Base-by-base conservation (phyloP, 2,113 vertebrate species). In the Pterocles gutturalis region DNA sequence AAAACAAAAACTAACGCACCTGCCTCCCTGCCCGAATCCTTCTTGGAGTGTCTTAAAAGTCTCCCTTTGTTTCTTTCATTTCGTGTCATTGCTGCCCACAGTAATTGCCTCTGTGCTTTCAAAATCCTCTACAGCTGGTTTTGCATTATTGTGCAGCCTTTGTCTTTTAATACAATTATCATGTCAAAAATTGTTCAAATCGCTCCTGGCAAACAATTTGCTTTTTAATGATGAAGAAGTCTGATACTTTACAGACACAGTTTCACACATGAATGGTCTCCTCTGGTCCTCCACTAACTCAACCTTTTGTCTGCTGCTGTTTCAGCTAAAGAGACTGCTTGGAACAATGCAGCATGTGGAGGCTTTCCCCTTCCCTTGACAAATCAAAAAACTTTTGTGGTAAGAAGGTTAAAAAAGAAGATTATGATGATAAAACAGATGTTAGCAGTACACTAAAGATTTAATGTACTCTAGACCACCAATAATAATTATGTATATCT, bases 341-440 rank as follows among this genome's bases (percentile, higher is more conserved):
- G 41, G 66, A 79, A 69, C 3, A 9, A 11, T 10, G 22, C 15
- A 67, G 16, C 20, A 61, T 1, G 0, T 22, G 55, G n/a, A 88
- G 34, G 31, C 17, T 89, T 93, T 66, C 61, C 28, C 6, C 21
- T 89, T 87, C 85, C 38, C 20, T 78, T 90, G 46, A 87, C 33
- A 75, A 94, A 81, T 45, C 38, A 89, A 86, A 82, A 71, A 61
- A 53, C 17, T 61, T 33, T 45, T 87, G 48, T 28, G 19, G 29
- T 58, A 86, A 73, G 58, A 83, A 83, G 62, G 90, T 83, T 91
- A 21, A 87, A 96, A 87, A 87, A 92, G 28, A 78, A 53, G 41
- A 29, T 5, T 17, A 65, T 18, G 36, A 58, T 45, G 72, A 84
- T 75, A 82, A 94, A 95, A 55, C 43, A 96, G 43, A 91, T 82